phyloP scores from a whole-genome alignment of 1,140 invertebrate species.

The Glossosoma conforme region DNA sequence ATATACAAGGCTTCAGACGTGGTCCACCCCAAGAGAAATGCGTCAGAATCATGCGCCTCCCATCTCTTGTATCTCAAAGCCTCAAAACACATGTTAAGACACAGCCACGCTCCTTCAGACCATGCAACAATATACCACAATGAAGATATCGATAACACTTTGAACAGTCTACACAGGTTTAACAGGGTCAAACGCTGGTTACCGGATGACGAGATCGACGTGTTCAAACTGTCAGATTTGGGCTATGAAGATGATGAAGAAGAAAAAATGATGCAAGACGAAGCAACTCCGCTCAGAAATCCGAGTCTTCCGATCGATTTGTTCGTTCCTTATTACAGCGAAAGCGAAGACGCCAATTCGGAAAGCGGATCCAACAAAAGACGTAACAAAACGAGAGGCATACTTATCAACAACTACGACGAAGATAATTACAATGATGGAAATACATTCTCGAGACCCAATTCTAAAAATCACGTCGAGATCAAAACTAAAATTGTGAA shows the following conservation, averaged over 20 bases:
- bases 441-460: slow-evolving; percentile 48
- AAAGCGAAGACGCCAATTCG: slow-evolving; percentile 43
- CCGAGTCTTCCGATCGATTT: slow-evolving; percentile 57
- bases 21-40: slow-evolving; percentile 52
- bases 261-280: slow-evolving; percentile 50
- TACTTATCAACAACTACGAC: slow-evolving; percentile 33
- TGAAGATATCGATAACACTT: slow-evolving; percentile 25
- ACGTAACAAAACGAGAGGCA: slow-evolving; percentile 38
- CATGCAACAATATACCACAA: slow-evolving; percentile 22
- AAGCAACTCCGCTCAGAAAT: slow-evolving; percentile 50
- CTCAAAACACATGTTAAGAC: slow-evolving; percentile 10
- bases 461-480: slow-evolving; percentile 58
- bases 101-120: slow-evolving; percentile 10
- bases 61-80: slow-evolving; percentile 48
- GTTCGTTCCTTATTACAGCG: slow-evolving; percentile 57
- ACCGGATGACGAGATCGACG: slow-evolving; percentile 44
- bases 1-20: slow-evolving; percentile 81
- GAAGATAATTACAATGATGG: slow-evolving; percentile 44
- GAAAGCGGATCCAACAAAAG: slow-evolving; percentile 37
- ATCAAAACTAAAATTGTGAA: slow-evolving; percentile 54
- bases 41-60: slow-evolving; percentile 49
- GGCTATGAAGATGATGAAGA: slow-evolving; percentile 21
- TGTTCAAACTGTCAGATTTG: slow-evolving; percentile 13
- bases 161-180: slow-evolving; percentile 27
- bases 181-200: slow-evolving; percentile 41